Evolutionary conservation across 2,113 vertebrate species (phyloP), one percentile per base, ranked within the genome.

Genomic region (Chamaea fasciata): DNA sequence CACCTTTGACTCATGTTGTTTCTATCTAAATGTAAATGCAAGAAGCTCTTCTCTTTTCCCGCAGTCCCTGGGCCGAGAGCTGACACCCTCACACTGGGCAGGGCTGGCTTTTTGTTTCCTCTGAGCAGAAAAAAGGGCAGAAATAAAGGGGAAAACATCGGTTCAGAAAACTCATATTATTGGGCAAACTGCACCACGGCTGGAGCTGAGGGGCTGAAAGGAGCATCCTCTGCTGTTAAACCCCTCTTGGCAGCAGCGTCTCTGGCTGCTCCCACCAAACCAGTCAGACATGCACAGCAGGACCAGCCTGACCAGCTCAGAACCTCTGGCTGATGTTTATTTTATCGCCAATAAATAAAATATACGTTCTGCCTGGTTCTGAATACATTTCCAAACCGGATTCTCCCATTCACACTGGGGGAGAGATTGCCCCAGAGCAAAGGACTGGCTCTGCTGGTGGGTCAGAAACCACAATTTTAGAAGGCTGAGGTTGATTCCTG

Each of bases 21-120:
- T 92, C 95, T 52, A 92, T 95, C 82, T 92, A 93, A 94, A 97
- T 96, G 95, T 78, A 97, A 96, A 97, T 96, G 63, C 82, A 88
- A 60, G 62, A 12, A 59, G 76, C 52, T 3, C 63, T 74, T 84
- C 57, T 67, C 84, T 71, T 67, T 39, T 37, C 60, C 53, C 26
- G 35, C 55, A 44, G 27, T 20, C 30, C 62, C 44, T 16, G 42
- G 37, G 8, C 31, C 33, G 70, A 94, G 47, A 44, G 11, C 42
- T 67, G 59, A 65, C 87, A 42, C 4, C 49, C 60, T 56, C 42
- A 15, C 17, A 18, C n/a, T 8, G 14, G 70, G 71, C 3, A 3
- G 28, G 26, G 63, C 69, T 16, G 39, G 17, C 7, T 42, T 74
- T 55, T 47, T 57, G 39, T 52, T 77, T 46, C 35, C 82, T 46